phyloP scores from a whole-genome alignment of 2,113 vertebrate species.

The Pteronura brasiliensis region DNA sequence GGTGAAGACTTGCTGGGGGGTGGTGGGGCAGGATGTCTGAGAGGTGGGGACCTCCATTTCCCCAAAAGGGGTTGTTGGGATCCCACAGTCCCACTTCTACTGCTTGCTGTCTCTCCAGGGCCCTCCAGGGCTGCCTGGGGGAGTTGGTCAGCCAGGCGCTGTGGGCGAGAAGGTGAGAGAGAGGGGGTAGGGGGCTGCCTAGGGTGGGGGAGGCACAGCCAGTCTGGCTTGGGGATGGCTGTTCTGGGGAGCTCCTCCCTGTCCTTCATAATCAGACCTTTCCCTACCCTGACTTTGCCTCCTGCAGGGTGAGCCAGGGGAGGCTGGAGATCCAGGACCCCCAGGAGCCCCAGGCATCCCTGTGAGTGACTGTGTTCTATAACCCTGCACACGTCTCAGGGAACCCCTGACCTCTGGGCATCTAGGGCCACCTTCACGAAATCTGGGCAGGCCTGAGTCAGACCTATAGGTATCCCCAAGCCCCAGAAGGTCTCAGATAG shows the following conservation, averaged over 20 bases:
- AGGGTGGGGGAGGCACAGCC: background rate
- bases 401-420: background rate
- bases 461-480: background rate
- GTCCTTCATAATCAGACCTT: background rate
- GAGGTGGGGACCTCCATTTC: background rate
- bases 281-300: background rate
- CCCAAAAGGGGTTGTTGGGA: background rate
- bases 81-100: background rate
- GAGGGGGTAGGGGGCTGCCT: background rate
- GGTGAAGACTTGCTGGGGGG: constrained; percentile 77
- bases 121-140: constrained; percentile 85
- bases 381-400: background rate
- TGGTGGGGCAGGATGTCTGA: background rate
- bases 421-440: background rate
- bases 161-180: constrained; percentile 92
- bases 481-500: background rate
- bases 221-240: background rate
- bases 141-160: constrained; percentile 89
- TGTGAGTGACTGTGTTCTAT: constrained; percentile 82
- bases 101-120: constrained; percentile 80
- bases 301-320: constrained; percentile 91
- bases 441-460: background rate
- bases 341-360: constrained; percentile 83
- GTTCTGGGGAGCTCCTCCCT: background rate
- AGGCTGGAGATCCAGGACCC: constrained; percentile 88